A percentile compares a stretch with the other conserved stretches of the same genome.
Conservation (phyloP, 2,797 vertebrate species). For the Streptopelia turtur region DNA sequence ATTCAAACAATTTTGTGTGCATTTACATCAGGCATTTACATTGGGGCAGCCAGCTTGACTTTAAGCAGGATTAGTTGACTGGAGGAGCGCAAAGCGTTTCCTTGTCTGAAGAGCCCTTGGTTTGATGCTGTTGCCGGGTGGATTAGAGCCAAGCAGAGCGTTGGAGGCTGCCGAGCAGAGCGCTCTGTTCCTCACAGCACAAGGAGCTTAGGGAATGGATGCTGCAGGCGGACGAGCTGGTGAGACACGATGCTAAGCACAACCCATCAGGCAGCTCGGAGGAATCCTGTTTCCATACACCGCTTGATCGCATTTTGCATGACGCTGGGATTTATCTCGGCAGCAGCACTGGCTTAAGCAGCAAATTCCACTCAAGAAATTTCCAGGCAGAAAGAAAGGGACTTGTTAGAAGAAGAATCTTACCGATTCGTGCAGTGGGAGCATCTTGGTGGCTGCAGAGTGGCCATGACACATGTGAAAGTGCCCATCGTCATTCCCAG, state of each 20-base stretch:
- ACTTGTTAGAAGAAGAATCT: not conserved
- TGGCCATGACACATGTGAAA: not conserved
- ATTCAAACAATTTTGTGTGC: conserved; percentile 30
- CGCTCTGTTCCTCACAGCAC: not conserved
- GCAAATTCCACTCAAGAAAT: not conserved
- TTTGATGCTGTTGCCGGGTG: conserved; percentile 9
- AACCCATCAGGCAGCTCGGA: conserved; percentile 18
- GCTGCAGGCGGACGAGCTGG: not conserved
- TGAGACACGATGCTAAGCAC: conserved; percentile 15
- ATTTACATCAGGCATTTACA: conserved; percentile 16
- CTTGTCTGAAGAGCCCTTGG: conserved; percentile 24
- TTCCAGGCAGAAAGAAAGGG: not conserved
- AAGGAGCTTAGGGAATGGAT: conserved; percentile 25
- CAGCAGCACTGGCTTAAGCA: not conserved
- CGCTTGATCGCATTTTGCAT: conserved; percentile 30
- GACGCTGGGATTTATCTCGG: conserved; percentile 26
- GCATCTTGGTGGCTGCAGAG: not conserved
- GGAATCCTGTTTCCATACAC: conserved; percentile 33
- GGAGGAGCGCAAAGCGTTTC: not conserved
- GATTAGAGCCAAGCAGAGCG: not conserved
- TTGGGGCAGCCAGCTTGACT: not conserved
- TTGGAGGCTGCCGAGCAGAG: not conserved
- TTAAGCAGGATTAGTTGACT: conserved; percentile 53
- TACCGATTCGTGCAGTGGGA: fast-evolving
- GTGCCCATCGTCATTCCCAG: not conserved